phyloP scores from a whole-genome alignment of 2,888 invertebrate genomes.

The Caenorhabditis sp. region DNA sequence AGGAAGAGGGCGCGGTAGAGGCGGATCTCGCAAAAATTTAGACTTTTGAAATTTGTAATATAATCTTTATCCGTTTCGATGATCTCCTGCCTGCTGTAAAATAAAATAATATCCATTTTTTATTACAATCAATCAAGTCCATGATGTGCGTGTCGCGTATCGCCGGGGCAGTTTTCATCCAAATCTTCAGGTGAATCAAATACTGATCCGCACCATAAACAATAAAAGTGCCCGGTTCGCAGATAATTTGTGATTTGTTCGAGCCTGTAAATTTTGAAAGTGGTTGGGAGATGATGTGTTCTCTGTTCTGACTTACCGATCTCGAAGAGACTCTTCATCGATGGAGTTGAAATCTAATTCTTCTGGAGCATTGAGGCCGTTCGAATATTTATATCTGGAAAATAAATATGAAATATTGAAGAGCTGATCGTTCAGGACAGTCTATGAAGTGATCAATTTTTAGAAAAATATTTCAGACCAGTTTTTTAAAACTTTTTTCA shows the following conservation, averaged over 20 bases:
- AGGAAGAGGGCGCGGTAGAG: constrained; percentile 34
- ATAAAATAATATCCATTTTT: neutral
- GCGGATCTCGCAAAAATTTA: constrained; percentile 18
- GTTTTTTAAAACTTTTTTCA: too few relatives aligned
- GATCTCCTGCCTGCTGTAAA: neutral
- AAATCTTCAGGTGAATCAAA: constrained; percentile 52
- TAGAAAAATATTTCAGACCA: too few relatives aligned
- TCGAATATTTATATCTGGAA: constrained; percentile 50
- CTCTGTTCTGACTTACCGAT: neutral
- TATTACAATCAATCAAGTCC: constrained; percentile 18
- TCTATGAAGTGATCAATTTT: too few relatives aligned
- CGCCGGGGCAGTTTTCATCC: constrained; percentile 56
- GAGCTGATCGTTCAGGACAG: too few relatives aligned
- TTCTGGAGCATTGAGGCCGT: constrained; percentile 50
- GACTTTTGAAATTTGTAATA: constrained; percentile 15
- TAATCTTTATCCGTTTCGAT: neutral
- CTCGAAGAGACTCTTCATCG: neutral
- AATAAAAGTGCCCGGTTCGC: constrained; percentile 58
- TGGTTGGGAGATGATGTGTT: neutral
- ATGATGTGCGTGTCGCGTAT: constrained; percentile 56
- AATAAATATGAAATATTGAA: too few relatives aligned
- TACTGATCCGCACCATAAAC: constrained; percentile 64
- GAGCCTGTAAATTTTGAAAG: constrained; percentile 44
- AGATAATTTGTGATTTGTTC: constrained; percentile 47
- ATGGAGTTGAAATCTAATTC: constrained; percentile 20